phyloP scores from a whole-genome alignment of 2,888 invertebrate genomes.

The Caenorhabditis drosophilae region DNA sequence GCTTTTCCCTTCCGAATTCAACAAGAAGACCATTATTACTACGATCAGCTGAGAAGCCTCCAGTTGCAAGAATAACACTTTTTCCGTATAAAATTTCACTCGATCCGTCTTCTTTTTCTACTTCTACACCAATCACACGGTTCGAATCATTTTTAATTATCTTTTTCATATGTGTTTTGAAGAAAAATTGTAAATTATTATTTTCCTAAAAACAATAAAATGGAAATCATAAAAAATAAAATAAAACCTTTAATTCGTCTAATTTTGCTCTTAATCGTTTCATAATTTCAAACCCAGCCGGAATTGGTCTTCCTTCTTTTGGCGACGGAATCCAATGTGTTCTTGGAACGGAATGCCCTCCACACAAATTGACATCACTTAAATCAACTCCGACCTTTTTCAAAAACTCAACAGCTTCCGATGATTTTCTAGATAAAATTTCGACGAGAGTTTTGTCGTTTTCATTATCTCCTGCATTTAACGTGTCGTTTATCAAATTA shows the following conservation, averaged over 20 bases:
- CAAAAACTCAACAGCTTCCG: constrained; percentile 17
- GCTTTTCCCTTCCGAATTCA: constrained; percentile 60
- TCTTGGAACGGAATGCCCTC: constrained; percentile 66
- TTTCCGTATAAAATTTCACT: constrained; percentile 46
- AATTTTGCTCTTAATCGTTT: constrained; percentile 55
- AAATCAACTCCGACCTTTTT: constrained; percentile 59
- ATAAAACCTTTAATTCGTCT: no score
- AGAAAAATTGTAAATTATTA: constrained; percentile 29
- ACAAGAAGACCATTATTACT: constrained; percentile 55
- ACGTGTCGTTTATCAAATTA: constrained; percentile 62
- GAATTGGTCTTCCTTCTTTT: constrained; percentile 67
- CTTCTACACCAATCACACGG: constrained; percentile 43
- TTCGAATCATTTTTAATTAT: constrained; percentile 17
- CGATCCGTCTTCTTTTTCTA: constrained; percentile 11
- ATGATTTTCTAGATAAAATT: constrained; percentile 50
- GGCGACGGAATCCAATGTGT: constrained; percentile 69
- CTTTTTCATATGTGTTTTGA: constrained; percentile 33
- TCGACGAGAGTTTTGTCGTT: constrained; percentile 66
- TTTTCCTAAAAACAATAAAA: constrained; percentile 47
- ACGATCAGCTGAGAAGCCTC: constrained; percentile 67
- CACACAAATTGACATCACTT: constrained; percentile 67
- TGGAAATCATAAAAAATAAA: no score
- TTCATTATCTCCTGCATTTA: constrained; percentile 66
- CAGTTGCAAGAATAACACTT: constrained; percentile 67
- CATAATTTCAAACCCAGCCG: constrained; percentile 68